Base-by-base conservation (phyloP, 2,888 invertebrate species). In the Eubasilissa splendida region DNA sequence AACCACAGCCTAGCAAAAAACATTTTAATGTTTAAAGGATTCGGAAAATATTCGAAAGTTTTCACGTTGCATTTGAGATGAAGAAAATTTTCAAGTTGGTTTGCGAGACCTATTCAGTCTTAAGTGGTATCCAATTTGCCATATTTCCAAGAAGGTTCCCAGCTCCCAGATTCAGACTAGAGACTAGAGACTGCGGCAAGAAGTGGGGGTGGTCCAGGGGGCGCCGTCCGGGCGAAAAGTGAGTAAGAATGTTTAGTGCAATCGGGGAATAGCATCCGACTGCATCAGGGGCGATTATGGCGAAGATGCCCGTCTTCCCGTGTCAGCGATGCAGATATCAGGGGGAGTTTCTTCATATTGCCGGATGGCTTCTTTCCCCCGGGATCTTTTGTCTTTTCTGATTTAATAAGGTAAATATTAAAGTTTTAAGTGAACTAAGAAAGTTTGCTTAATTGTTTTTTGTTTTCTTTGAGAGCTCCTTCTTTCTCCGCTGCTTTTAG, bases 261-360 rank as follows among this genome's bases (percentile, higher is more conserved):
- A 78, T 78, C 73, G 73, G 54, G 59, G 56, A 78, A 78, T 78
- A 73, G 78, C 78, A 78, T 73, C 60, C 59, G 71, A 66, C 68
- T 68, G 70, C 68, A 73, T 59, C 60, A 59, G 73, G n/a, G 71
- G 59, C 71, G 78, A 78, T 78, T 78, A 78, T 78, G 76, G 66
- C 56, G 14, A 53, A 70, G 31, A 77, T 59, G 70, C 10, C 59
- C 66, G 31, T 76, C 66, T 65, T 54, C n/a, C 56, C 53, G 7
- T 14, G 33, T 14, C 54, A 53, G 58, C 58, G 42, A 42, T 42
- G 42, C 42, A 42, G 42, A 42, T 42, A 42, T 42, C 50, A 9
- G 50, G n/a, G 50, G 66, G 42, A n/a, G n/a, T 33, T 66, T 50
- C 66, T 66, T 66, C 33, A 50, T 12, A 66, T 66, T n/a, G 12